Base-by-base conservation (phyloP, 2,797 vertebrate species). In the Crocodylus rhombifer region DNA sequence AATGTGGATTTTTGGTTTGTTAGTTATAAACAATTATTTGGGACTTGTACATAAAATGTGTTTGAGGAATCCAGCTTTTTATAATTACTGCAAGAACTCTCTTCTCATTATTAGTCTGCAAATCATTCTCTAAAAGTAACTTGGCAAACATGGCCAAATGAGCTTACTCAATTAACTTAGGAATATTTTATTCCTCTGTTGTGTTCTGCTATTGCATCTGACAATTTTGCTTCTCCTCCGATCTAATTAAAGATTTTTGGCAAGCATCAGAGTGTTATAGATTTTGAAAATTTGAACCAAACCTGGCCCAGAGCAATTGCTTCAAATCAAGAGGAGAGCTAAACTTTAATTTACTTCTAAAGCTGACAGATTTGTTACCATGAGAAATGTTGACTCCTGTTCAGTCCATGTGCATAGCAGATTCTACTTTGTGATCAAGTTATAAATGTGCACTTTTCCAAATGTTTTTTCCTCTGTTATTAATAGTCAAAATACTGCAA, bases 131-230 rank as follows among this genome's bases (percentile, higher is more conserved):
- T 93, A 95, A 97, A 97, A 97, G 92, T 95, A 96, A 92, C 90
- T 87, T 95, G 92, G 91, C 87, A 96, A 95, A 97, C 94, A 80
- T 83, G 95, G 89, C 86, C 95, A 95, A 97, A 96, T 97, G 96
- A 97, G 95, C 95, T 95, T 96, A 95, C 75, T 93, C 93, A 96
- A 96, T 97, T 98, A 96, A 97, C 96, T 93, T 84, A 76, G 85
- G 95, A 97, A 96, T 97, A 91, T 92, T 95, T 97, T 97, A 96
- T 96, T 97, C 93, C 85, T 97, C 92, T 15, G 1, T 74, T 96
- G 94, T 95, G 89, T 61, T 94, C 77, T 91, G 88, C 84, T 91
- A 78, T 95, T 96, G 77, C 65, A 92, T 95, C 84, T 96, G 97
- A 97, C 87, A 95, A 80, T 91, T 95, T 96, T 97, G 93, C 73